These are phyloP conservation scores for Astreopora myriophthalma DNA, from an alignment of 64 coral and sea anemone species.

Conservation along the genomic window DNA sequence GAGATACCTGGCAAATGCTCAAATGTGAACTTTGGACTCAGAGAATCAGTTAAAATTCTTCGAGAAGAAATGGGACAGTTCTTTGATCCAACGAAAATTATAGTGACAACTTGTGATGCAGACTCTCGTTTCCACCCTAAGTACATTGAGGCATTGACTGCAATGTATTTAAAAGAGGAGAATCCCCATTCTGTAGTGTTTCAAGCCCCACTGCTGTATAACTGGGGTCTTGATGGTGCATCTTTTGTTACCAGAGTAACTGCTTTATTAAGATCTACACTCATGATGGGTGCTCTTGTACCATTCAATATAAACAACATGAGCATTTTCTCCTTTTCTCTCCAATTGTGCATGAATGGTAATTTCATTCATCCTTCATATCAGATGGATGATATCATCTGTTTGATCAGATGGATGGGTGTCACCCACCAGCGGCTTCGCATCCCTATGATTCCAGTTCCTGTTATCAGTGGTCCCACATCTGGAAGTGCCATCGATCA, in stretches of 20 bases:
- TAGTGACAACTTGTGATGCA: slow-evolving; percentile 1
- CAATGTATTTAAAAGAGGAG: neutral
- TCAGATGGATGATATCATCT: slow-evolving; percentile 28
- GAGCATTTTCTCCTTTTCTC: neutral
- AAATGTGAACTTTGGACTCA: neutral
- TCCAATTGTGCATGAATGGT: neutral
- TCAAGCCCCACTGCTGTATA: slow-evolving; percentile 10
- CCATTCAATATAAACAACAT: slow-evolving; percentile 16
- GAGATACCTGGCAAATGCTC: slow-evolving; percentile 7
- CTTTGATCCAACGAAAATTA: neutral
- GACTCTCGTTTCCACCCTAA: neutral
- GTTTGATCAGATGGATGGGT: slow-evolving; percentile 3
- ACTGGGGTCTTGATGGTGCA: slow-evolving; percentile 1
- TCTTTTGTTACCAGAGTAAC: neutral
- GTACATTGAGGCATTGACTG: neutral
- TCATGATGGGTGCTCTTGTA: neutral
- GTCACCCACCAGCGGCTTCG: neutral
- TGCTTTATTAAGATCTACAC: neutral
- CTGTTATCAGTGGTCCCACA: neutral
- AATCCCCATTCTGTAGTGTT: neutral
- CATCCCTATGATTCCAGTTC: slow-evolving; percentile 2
- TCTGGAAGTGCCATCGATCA: neutral
- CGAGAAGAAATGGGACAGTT: too few relatives aligned
- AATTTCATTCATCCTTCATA: neutral
- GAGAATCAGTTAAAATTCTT: neutral